Evolutionary conservation across 2,113 vertebrate species (phyloP).

Genomic region (Ursus arctos): DNA sequence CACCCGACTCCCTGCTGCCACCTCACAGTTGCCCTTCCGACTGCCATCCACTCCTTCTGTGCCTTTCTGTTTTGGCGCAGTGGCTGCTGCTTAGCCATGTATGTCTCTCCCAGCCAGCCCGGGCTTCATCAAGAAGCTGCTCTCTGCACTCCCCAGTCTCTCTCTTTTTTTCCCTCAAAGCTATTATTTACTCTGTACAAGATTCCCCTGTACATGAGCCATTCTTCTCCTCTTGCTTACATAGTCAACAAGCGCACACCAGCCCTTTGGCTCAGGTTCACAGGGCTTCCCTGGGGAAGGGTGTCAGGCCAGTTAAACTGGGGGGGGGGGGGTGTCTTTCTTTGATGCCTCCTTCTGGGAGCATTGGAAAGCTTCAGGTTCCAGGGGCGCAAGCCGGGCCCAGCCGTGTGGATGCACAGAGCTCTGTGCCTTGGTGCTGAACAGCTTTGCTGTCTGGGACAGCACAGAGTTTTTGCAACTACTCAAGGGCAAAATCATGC

Average conservation of each 20-base stretch:
- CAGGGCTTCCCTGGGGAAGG: constrained; percentile 69
- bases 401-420: background rate
- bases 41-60: background rate
- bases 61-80: background rate
- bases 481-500: constrained; percentile 8
- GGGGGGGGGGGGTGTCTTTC: background rate
- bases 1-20: background rate
- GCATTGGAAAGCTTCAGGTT: background rate
- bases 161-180: constrained; percentile 71
- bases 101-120: background rate
- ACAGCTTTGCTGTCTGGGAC: constrained; percentile 13
- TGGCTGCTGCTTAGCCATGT: background rate
- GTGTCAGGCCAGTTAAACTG: constrained; percentile 51
- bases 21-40: background rate
- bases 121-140: background rate
- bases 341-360: background rate
- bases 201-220: constrained; percentile 82
- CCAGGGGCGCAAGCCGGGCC: background rate
- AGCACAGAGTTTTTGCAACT: background rate
- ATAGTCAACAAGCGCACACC: constrained; percentile 88
- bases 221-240: constrained; percentile 87
- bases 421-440: background rate
- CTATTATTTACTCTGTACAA: constrained; percentile 88
- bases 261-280: constrained; percentile 78
- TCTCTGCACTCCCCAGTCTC: background rate